phyloP scores from a whole-genome alignment of 2,113 vertebrate species.

The Sterna hirundo region DNA sequence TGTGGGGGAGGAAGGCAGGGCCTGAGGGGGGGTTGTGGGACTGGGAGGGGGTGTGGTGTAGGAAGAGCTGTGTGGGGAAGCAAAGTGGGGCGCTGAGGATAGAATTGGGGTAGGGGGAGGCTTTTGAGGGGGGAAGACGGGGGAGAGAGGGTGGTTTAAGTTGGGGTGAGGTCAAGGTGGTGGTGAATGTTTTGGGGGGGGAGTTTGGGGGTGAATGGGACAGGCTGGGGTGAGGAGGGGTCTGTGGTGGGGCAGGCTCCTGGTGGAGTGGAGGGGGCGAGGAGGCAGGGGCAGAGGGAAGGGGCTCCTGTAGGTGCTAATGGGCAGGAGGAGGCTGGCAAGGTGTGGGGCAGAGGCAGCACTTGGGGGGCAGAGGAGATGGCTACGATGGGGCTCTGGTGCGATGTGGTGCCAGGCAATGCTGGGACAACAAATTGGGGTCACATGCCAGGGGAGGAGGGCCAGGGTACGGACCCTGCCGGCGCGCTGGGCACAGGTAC shows the following conservation, averaged over 20 bases:
- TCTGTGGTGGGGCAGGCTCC: not conserved
- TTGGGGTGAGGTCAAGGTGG: not conserved
- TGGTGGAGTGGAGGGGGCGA: accelerated
- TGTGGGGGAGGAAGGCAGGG: no score
- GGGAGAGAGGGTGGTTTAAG: not conserved
- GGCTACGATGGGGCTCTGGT: not conserved
- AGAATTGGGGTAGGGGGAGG: not conserved
- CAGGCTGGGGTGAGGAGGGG: not conserved
- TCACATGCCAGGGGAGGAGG: accelerated
- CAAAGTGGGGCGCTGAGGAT: no score
- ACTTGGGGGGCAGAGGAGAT: not conserved
- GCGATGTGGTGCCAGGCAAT: no score
- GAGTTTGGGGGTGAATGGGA: not conserved
- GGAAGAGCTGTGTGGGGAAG: not conserved
- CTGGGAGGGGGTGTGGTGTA: no score
- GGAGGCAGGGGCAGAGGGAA: no score
- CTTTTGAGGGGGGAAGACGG: not conserved
- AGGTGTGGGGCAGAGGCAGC: no score
- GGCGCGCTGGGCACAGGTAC: accelerated
- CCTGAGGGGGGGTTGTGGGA: no score
- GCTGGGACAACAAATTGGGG: not conserved
- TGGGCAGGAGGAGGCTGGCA: not conserved
- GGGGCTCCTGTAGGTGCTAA: not conserved
- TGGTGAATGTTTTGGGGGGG: no score
- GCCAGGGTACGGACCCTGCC: accelerated